phyloP scores from a whole-genome alignment of 92 coral and sea anemone genomes.

The Porites evermanni region DNA sequence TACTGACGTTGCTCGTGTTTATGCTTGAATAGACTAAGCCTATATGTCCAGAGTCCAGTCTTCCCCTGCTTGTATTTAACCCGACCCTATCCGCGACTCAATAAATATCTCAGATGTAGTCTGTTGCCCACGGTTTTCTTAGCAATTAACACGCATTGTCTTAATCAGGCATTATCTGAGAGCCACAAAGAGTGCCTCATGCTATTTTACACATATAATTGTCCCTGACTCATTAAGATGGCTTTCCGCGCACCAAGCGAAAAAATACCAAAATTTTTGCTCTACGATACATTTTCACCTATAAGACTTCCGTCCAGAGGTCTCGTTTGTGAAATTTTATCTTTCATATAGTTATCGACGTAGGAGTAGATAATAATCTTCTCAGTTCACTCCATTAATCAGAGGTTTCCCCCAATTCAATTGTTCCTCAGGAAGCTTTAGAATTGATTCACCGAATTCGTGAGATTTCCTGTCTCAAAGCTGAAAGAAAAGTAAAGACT shows the following conservation, averaged over 20 bases:
- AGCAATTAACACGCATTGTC: not conserved
- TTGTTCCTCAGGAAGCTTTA: not conserved
- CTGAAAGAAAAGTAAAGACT: constrained; percentile 36
- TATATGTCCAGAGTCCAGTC: not conserved
- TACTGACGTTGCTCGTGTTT: too few relatives aligned
- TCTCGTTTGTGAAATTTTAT: not conserved
- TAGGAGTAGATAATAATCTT: not conserved
- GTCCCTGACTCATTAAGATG: not conserved
- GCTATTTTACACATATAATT: not conserved
- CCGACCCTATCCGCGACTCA: not conserved
- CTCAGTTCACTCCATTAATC: constrained; percentile 6
- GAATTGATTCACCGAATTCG: constrained; percentile 29
- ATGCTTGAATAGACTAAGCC: too few relatives aligned
- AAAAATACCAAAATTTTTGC: not conserved
- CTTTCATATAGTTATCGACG: not conserved
- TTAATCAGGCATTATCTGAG: not conserved
- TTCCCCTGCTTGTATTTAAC: not conserved
- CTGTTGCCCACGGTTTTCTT: not conserved
- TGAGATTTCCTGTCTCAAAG: constrained; percentile 71
- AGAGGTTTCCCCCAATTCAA: constrained; percentile 7
- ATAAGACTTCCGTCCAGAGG: too few relatives aligned
- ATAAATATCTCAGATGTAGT: not conserved
- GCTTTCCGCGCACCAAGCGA: not conserved
- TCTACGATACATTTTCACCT: not conserved
- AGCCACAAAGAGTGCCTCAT: not conserved